Base-by-base conservation (phyloP, 2,113 vertebrate genomes). In the Neogale vison region DNA sequence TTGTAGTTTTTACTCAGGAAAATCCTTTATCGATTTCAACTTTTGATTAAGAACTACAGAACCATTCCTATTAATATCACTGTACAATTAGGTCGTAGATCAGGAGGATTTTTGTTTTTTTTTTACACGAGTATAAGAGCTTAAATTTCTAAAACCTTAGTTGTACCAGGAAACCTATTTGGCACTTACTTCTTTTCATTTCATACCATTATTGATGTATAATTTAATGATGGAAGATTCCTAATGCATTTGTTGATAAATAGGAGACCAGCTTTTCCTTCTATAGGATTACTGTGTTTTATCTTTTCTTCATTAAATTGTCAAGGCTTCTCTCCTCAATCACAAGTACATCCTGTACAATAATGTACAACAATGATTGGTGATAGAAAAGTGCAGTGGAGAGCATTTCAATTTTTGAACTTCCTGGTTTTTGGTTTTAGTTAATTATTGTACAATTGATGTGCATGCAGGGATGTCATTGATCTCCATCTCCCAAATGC, bases 271-370 rank as follows among this genome's bases (percentile, higher is more conserved):
- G 26, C 21, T 92, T 97, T 82, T 24, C 83, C 96, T 55, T 94
- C 87, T 88, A 45, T 90, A 88, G 80, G 71, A 95, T 92, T 85
- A 90, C 11, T 55, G 31, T 97, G 88, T 88, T 98, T 90, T 93
- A 97, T 97, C 96, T 97, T 97, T 97, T 97, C 95, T 97, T 97
- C 96, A 97, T 97, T 97, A 98, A 96, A 69, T 97, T 98, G 96
- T 98, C 97, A 97, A 90, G 71, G 31, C 31, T 90, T 52, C 74
- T 95, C 65, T 95, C 45, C 13, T 98, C 93, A 96, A 97, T 97
- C 90, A 96, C 57, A 84, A 87, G 36, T 76, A 95, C 89, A 96
- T 96, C 89, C 96, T 97, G 87, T 88, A 95, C 31, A 83, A 65
- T 96, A 96, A 87, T 55, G 85, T 95, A 72, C 26, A 93, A 89